Evolutionary conservation across 2,888 invertebrate genomes (phyloP), one percentile per base, ranked within the genome.

Genomic region (Temnothorax unifasciatus): DNA sequence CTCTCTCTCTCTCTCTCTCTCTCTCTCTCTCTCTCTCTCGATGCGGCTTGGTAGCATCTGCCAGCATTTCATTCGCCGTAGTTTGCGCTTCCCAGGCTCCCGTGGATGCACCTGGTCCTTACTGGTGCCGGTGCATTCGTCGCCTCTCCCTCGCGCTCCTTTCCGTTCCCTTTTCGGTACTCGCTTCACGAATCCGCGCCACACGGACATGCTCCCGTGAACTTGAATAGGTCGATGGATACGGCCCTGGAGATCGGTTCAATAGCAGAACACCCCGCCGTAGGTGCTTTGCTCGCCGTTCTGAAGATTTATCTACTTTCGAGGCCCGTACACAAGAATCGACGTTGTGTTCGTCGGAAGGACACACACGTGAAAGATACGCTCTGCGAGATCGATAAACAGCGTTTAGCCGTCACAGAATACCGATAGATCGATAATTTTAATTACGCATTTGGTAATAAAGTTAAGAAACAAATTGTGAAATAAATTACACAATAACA

Each of bases 61-160:
- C 91, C 90, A 66, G 82, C 73, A 81, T 91, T 89, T 86, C 88
- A 85, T 85, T 74, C 68, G 90, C 89, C 87, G 91, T 89, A 93
- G 94, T 93, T 93, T 93, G 93, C 93, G 93, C 93, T 93, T 95
- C 94, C 94, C 94, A 95, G 94, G 94, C 94, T 94, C 93, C 86
- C 89, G 88, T 89, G 82, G 92, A 94, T 94, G 94, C 94, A 94
- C 94, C 94, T 94, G 94, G 94, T 93, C 91, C 90, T 90, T 89
- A 88, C 88, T 87, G 82, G 69, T 85, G 90, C 87, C 86, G 88
- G 89, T 90, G 90, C 90, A 91, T 86, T 89, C 86, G 88, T 86
- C 89, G 90, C 88, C 88, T 85, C 86, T 82, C 86, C 74, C 79
- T 69, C 57, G 74, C 73, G 76, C 59, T 29, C 75, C 66, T 83